Conservation (phyloP, 92 coral and sea anemone species). For the Micromussa lordhowensis region DNA sequence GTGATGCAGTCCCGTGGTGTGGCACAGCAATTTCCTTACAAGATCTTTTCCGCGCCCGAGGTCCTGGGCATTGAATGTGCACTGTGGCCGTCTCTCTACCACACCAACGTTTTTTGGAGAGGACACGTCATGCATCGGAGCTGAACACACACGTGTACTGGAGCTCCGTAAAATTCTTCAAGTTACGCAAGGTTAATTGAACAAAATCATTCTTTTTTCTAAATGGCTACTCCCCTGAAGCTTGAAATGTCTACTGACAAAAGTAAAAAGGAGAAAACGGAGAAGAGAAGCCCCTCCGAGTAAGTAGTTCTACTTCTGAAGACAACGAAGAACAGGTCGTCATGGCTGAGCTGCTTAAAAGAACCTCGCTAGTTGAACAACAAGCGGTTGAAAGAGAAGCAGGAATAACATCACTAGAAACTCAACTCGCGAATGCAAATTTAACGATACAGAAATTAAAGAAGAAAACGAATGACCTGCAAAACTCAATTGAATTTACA, state of each 20-base stretch:
- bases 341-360: not conserved
- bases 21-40: not conserved
- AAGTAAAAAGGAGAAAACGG: conserved; percentile 6
- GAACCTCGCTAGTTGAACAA: conserved; percentile 2
- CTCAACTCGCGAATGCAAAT: conserved; percentile 2
- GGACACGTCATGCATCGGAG: conserved; percentile 1
- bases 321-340: not conserved
- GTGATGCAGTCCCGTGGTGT: not conserved
- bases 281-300: not conserved
- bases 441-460: not conserved
- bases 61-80: conserved; percentile 28
- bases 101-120: conserved; percentile 10
- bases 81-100: conserved; percentile 17
- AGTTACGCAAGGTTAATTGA: too few species aligned
- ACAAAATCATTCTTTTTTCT: not conserved
- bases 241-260: not conserved
- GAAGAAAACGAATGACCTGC: not conserved
- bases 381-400: conserved; percentile 15
- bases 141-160: not conserved
- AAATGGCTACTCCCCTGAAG: not conserved
- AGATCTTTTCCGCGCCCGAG: not conserved
- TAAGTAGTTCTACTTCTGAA: not conserved
- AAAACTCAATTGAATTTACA: conserved; percentile 1
- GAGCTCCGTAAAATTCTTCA: not conserved
- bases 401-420: not conserved